Evolutionary conservation across 2,888 invertebrate species (phyloP), one percentile per base, ranked within the genome.

Genomic region (Portevinia maculata): DNA sequence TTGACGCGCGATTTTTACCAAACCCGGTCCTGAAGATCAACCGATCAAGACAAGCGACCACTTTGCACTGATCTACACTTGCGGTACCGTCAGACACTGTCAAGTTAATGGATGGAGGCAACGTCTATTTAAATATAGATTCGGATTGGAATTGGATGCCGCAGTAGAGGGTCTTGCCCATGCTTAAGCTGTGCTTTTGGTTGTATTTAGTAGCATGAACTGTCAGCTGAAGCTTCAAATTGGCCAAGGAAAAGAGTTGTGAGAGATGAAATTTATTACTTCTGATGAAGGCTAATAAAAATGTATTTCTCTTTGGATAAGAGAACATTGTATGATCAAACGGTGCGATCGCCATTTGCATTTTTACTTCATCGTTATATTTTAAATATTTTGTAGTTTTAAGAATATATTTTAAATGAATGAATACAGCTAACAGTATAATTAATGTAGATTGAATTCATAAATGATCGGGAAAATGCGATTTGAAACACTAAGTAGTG

Each of bases 1-100:
- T 39, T 75, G 21, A 48, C 8, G 32, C 46, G 28, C 34, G 30
- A 52, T 70, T 44, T 41, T 13, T 15, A 53, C 37, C 21, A 15
- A 28, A 6, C 11, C 19, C 39, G 39, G 32, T 28, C 48, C 46
- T 15, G 50, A 50, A 53, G 71, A 57, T 19, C 48, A 57, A 83
- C 83, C 71, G 78, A 78, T 67, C 78, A 67, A 76, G 71, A 55
- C 83, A 71, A 78, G 60, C 65, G 67, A 83, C 71, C 44, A 34
- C 65, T 83, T 67, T 78, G 71, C 76, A 83, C 83, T 83, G 83
- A 78, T 83, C 67, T 78, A 15, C 53, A 34, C 11, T 44, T 78
- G 53, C 44, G 59, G 48, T 50, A 19, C 74, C 39, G 50, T 24
- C 69, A 69, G 39, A n/a, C 59, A 65, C 13, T n/a, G 9, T 15